These are phyloP conservation scores for Teleogryllus occipitalis DNA, from an alignment of 1,140 invertebrate species.

Conservation along the genomic window DNA sequence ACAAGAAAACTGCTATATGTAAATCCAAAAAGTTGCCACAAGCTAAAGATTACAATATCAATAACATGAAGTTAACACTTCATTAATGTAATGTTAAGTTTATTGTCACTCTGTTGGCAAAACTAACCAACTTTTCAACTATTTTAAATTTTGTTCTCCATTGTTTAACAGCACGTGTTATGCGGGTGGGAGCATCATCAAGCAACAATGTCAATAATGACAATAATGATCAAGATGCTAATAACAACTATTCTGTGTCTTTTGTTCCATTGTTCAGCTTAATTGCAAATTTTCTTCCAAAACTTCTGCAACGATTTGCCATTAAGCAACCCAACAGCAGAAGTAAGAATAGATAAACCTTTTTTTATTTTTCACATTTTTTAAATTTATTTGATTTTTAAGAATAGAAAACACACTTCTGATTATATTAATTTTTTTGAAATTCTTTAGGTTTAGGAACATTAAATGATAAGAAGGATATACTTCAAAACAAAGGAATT, in stretches of 20 bases:
- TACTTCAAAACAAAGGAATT: neutral
- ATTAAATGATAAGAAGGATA: neutral
- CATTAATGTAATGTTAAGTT: too few relatives aligned
- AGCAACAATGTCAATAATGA: neutral
- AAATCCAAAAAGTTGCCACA: too few relatives aligned
- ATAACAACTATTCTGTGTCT: constrained; percentile 25
- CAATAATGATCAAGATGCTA: neutral
- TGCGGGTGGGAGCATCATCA: neutral
- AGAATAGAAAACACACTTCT: too few relatives aligned
- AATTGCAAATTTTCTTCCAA: constrained; percentile 26
- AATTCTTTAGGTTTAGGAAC: neutral
- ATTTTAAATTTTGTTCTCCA: neutral
- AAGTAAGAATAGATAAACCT: neutral
- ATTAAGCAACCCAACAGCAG: neutral
- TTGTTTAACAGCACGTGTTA: neutral
- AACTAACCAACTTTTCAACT: too few relatives aligned
- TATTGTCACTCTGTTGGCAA: too few relatives aligned
- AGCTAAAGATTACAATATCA: too few relatives aligned
- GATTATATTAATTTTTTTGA: neutral
- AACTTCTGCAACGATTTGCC: constrained; percentile 22
- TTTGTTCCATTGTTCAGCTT: constrained; percentile 28
- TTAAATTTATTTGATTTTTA: too few relatives aligned
- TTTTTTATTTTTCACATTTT: neutral
- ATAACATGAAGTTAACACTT: too few relatives aligned
- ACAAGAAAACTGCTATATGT: too few relatives aligned